Evolutionary conservation across 1,140 invertebrate species (phyloP).

Genomic region (Pinna nobilis): DNA sequence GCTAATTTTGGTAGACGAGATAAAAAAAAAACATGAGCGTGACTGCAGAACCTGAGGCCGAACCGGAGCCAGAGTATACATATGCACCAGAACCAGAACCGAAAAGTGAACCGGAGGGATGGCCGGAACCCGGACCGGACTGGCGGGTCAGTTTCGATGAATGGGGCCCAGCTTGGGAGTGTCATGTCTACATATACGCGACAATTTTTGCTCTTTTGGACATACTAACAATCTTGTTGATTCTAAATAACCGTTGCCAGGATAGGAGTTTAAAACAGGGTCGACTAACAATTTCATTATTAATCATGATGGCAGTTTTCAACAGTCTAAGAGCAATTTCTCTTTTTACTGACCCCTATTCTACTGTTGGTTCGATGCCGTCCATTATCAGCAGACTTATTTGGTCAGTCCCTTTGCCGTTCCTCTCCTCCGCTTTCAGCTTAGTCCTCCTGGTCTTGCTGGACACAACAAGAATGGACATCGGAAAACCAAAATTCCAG

Average conservation of each 20-base stretch:
- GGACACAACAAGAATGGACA: constrained; percentile 53
- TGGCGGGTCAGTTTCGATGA: constrained; percentile 36
- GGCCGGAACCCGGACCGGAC: constrained; percentile 54
- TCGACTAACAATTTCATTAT: constrained; percentile 41
- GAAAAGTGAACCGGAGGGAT: constrained; percentile 24
- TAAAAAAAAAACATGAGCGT: too few relatives aligned
- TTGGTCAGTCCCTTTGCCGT: constrained; percentile 50
- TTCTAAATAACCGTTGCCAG: constrained; percentile 5
- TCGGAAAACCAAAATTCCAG: constrained; percentile 53
- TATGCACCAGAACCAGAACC: not conserved
- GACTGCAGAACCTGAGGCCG: constrained; percentile 65
- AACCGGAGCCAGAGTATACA: constrained; percentile 39
- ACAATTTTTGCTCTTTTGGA: constrained; percentile 3
- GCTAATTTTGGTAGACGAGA: too few relatives aligned
- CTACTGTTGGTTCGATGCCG: constrained; percentile 18
- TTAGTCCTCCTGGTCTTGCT: constrained; percentile 51
- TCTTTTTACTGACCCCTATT: constrained; percentile 50
- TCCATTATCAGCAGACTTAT: constrained; percentile 31
- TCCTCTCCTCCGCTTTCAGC: constrained; percentile 50
- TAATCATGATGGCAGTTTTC: constrained; percentile 45
- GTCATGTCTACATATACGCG: constrained; percentile 51
- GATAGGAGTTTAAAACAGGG: constrained; percentile 11
- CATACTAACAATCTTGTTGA: constrained; percentile 18
- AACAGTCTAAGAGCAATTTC: constrained; percentile 25
- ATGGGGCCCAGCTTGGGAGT: constrained; percentile 51